phyloP scores from a whole-genome alignment of 2,113 vertebrate genomes.

The Perca flavescens region DNA sequence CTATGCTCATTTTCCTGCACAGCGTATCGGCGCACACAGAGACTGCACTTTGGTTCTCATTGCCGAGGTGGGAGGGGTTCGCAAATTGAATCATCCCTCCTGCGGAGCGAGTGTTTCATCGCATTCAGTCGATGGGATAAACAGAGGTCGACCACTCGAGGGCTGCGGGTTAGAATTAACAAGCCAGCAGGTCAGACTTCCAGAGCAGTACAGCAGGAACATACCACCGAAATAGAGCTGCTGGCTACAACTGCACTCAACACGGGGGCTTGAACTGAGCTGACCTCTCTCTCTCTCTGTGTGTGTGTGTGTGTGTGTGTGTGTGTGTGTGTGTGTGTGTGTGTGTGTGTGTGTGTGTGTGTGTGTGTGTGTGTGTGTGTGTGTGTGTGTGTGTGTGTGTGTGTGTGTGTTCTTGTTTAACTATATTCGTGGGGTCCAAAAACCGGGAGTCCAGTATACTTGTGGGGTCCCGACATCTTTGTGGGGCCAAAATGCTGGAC shows the following conservation, averaged over 20 bases:
- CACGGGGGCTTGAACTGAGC: conserved; percentile 16
- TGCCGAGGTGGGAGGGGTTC: conserved; percentile 11
- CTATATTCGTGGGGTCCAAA: no score
- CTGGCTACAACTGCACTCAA: neutral
- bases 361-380: no score
- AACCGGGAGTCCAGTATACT: no score
- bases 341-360: no score
- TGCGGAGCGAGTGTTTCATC: conserved; percentile 18
- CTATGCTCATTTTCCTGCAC: neutral
- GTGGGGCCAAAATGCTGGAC: no score
- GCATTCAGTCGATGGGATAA: conserved; percentile 31
- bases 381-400: no score
- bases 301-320: no score
- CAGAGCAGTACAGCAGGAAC: conserved; percentile 1
- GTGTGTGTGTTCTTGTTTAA: no score
- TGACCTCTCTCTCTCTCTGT: neutral
- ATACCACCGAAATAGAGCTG: conserved; percentile 1
- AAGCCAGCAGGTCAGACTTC: conserved; percentile 32
- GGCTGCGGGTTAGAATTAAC: conserved; percentile 26
- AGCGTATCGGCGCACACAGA: conserved; percentile 3
- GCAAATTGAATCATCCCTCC: conserved; percentile 25
- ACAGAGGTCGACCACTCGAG: conserved; percentile 21
- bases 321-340: no score
- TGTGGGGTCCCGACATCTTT: no score
- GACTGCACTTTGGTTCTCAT: conserved; percentile 18